Base-by-base conservation (phyloP, 1,140 invertebrate species). In the Melipona quadrifasciata region DNA sequence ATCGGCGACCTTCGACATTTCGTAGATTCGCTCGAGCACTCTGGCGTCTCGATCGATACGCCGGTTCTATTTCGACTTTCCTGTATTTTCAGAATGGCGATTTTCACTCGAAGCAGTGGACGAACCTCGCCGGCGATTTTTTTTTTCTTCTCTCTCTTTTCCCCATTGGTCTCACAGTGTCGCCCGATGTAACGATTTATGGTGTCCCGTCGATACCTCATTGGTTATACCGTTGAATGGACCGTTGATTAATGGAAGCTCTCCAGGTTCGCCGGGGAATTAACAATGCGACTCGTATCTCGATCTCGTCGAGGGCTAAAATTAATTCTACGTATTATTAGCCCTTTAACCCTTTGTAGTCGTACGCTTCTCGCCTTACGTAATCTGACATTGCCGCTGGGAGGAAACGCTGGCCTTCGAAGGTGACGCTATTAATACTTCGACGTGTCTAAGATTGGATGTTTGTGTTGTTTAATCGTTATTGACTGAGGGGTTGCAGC, bases 1-100 rank as follows among this genome's bases (percentile, higher is more conserved):
- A 71, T 55, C 82, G 34, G 65, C 82, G 83, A 84, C 77, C 82
- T 84, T 84, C 82, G 82, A 80, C 82, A 84, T 84, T 84, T 84
- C 70, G 70, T 57, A 51, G 70, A 72, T 47, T 70, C 75, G 74
- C 73, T 47, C 31, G 55, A 71, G 27, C n/a, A 16, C 24, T 3
- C 61, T 8, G 5, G 10, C 2, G 2, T n/a, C 34, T 47, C 67
- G 82, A 73, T 84, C 82, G 82, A 84, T 84, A 84, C 21, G 24
- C 57, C 27, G 27, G 6, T 55, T 47, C 77, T 65, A 70, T 80
- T 84, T 80, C 78, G 71, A 74, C 78, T 84, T 74, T 79, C 68
- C 14, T 19, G 61, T 67, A 74, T 80, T 80, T 80, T 58, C 17
- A 47, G 34, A 5, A 19, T 14, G 14, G 4, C 19, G 17, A 55